A percentile compares a stretch with the other conserved stretches of the same genome.
phyloP scores from a whole-genome alignment of 2,797 vertebrate species.

The Hybognathus amarus region DNA sequence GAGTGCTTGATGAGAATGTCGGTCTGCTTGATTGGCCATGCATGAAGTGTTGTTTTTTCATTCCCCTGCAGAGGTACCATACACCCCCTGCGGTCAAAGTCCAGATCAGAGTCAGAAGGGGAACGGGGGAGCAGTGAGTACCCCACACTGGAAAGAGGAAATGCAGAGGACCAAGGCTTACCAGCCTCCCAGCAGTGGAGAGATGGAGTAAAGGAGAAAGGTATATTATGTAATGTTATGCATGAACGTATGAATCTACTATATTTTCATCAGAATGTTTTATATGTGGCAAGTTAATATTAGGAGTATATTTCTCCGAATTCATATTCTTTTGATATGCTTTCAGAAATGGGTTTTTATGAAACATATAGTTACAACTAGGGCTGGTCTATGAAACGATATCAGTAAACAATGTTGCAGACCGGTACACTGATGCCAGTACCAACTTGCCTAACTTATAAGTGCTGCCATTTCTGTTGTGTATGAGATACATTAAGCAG shows the following conservation, averaged over 20 bases:
- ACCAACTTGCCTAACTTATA: not conserved
- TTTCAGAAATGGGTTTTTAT: not conserved
- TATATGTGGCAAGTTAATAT: not conserved
- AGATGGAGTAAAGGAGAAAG: conserved; percentile 98
- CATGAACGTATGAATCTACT: not conserved
- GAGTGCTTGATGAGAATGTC: conserved; percentile 23
- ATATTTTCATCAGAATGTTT: not conserved
- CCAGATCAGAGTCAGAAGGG: conserved; percentile 88
- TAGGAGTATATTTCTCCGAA: not conserved
- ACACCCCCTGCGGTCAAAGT: conserved; percentile 92
- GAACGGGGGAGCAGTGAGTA: conserved; percentile 89
- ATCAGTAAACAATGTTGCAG: not conserved
- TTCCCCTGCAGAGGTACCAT: conserved; percentile 86
- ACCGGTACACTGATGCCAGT: not conserved
- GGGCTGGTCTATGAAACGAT: not conserved
- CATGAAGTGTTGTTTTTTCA: not conserved
- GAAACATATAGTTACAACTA: not conserved
- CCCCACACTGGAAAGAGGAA: conserved; percentile 98
- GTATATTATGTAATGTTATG: conserved; percentile 71
- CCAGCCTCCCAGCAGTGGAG: conserved; percentile 85
- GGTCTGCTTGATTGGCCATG: conserved; percentile 14
- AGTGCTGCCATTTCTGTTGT: not conserved
- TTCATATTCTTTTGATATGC: not conserved
- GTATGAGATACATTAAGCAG: not conserved
- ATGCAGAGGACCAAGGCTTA: conserved; percentile 91